A percentile compares a stretch with the other conserved stretches of the same genome.
phyloP scores from a whole-genome alignment of 2,113 vertebrate genomes.

The Speoplatyrhinus poulsoni region DNA sequence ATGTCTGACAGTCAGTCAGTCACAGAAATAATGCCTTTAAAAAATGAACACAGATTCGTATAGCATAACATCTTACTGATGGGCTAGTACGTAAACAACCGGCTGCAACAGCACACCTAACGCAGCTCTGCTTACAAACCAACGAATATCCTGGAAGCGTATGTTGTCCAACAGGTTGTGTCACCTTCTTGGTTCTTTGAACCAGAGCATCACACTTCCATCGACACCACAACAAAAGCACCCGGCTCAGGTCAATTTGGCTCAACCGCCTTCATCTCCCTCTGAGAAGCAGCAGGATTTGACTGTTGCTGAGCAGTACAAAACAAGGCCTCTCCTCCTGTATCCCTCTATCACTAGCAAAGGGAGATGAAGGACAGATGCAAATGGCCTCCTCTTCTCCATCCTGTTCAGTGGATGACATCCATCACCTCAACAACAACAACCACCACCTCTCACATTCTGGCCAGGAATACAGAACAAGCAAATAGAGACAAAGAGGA shows the following conservation, averaged over 20 bases:
- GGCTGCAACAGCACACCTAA: conserved; percentile 3
- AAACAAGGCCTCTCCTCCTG: conserved; percentile 18
- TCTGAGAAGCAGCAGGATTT: conserved; percentile 20
- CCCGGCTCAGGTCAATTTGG: conserved; percentile 17
- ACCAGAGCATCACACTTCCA: conserved; percentile 34
- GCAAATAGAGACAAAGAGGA: conserved; percentile 27
- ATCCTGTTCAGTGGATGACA: conserved; percentile 55
- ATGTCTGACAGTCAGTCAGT: conserved; percentile 13
- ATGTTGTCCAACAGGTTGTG: conserved; percentile 40
- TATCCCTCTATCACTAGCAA: conserved; percentile 31
- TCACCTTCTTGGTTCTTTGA: conserved; percentile 35
- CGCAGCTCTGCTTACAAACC: background rate
- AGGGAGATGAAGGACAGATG: conserved; percentile 47
- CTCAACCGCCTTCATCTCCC: conserved; percentile 10
- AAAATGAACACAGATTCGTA: no score
- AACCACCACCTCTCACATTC: conserved; percentile 47
- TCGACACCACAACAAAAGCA: conserved; percentile 39
- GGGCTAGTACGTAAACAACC: conserved; percentile 5
- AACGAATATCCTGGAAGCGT: conserved; percentile 10
- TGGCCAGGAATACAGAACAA: conserved; percentile 44
- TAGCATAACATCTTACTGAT: no score
- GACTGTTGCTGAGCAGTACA: background rate
- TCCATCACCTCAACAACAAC: conserved; percentile 40
- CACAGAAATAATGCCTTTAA: conserved; percentile 6
- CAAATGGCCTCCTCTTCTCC: conserved; percentile 59